Evolutionary conservation across 2,113 vertebrate species (phyloP).

Genomic region (Brachionichthys hirsutus): DNA sequence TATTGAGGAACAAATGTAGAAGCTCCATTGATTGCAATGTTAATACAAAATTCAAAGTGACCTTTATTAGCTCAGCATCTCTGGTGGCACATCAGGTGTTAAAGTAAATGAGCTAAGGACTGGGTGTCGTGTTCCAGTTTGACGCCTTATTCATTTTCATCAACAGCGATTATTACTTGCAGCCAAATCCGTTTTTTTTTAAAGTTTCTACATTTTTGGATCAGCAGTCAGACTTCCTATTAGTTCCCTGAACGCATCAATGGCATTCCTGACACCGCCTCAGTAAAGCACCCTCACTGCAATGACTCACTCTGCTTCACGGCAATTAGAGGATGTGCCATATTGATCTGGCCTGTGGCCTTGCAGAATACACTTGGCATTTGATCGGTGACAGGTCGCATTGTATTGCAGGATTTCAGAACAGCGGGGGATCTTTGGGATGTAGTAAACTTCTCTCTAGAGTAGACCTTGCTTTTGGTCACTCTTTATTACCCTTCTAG

Average conservation of each 20-base stretch:
- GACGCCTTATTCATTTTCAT: background rate
- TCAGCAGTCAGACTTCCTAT: background rate
- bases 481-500: no score
- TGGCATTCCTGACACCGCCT: background rate
- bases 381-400: constrained; percentile 17
- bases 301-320: constrained; percentile 39
- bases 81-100: background rate
- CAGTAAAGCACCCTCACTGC: constrained; percentile 1
- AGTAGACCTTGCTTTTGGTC: no score
- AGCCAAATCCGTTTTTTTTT: no score
- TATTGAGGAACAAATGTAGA: no score
- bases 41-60: no score
- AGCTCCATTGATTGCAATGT: no score
- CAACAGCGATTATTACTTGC: no score
- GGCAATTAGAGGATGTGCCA: constrained; percentile 40
- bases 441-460: background rate
- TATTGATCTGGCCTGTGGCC: constrained; percentile 20
- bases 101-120: background rate
- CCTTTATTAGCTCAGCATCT: background rate
- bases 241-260: background rate
- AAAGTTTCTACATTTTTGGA: no score
- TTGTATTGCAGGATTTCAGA: constrained; percentile 27
- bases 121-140: background rate
- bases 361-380: constrained; percentile 15
- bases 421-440: constrained; percentile 1